A percentile compares a stretch with the other conserved stretches of the same genome.
Evolutionary conservation across 2,888 invertebrate species (phyloP).

Genomic region (Drosophila trichaetosa): DNA sequence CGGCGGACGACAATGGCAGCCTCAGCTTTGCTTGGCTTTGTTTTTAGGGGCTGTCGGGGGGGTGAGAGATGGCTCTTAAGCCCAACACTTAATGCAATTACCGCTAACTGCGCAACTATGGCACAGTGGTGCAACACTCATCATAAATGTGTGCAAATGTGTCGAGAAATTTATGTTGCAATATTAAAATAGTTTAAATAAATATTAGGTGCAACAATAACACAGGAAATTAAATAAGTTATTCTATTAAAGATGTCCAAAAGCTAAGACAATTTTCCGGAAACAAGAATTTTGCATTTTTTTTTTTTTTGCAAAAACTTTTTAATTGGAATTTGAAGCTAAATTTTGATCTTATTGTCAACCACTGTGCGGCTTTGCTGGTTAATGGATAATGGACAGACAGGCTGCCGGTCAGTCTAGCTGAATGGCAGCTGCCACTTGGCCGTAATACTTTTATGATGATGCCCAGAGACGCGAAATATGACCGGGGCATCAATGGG

Average conservation of each 20-base stretch:
- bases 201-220: no score
- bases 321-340: neutral
- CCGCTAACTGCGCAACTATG: constrained; percentile 53
- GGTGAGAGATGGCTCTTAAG: constrained; percentile 63
- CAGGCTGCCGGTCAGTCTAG: neutral
- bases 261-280: no score
- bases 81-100: constrained; percentile 80
- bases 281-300: no score
- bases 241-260: no score
- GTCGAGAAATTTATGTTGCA: no score
- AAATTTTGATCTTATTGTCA: fast-evolving
- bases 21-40: constrained; percentile 6
- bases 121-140: constrained; percentile 29
- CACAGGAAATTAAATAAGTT: no score
- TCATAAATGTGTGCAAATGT: neutral
- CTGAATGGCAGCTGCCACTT: constrained; percentile 53
- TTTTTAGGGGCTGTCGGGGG: constrained; percentile 5
- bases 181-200: no score
- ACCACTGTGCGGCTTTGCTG: constrained; percentile 33
- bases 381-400: constrained; percentile 16
- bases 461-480: constrained; percentile 63
- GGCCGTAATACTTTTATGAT: constrained; percentile 72
- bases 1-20: constrained; percentile 19
- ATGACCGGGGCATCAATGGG: constrained; percentile 11
- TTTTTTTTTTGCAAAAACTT: neutral